These are phyloP conservation scores for Apantesis nais DNA, from an alignment of 2,888 invertebrate genomes.

Conservation along the genomic window DNA sequence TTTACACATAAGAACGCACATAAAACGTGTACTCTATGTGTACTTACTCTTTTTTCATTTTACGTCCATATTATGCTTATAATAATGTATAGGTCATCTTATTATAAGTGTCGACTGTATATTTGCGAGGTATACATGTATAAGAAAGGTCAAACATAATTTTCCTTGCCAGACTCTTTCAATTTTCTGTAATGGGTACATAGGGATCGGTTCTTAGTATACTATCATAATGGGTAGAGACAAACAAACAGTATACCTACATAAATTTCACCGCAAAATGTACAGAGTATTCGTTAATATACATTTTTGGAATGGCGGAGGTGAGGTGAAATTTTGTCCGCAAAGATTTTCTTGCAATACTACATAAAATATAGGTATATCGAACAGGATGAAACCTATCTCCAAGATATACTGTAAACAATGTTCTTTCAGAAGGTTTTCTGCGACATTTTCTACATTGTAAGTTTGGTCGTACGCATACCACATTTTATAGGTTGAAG, in stretches of 20 bases:
- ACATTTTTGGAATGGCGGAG: conserved; percentile 19
- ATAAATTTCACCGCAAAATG: conserved; percentile 18
- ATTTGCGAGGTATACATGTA: not conserved
- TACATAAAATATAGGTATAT: conserved; percentile 34
- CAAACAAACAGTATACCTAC: conserved; percentile 14
- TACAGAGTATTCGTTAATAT: conserved; percentile 12
- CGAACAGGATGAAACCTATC: conserved; percentile 42
- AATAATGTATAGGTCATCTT: not conserved
- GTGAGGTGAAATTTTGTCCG: conserved; percentile 27
- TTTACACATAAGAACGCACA: not conserved
- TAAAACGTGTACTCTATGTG: not conserved
- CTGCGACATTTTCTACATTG: conserved; percentile 41
- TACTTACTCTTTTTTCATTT: not conserved
- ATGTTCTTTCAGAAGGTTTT: conserved; percentile 40
- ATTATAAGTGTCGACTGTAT: not conserved
- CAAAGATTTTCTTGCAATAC: conserved; percentile 42
- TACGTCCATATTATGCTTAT: not conserved
- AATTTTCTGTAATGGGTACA: conserved; percentile 2
- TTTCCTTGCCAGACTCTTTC: conserved; percentile 7
- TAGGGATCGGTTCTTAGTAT: not conserved
- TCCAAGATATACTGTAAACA: conserved; percentile 49
- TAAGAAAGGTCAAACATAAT: conserved; percentile 4
- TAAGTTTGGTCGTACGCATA: conserved; percentile 40
- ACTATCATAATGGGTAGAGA: not conserved
- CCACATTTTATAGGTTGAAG: conserved; percentile 39